Base-by-base conservation (phyloP, 2,888 invertebrate species). In the Mimas tiliae region DNA sequence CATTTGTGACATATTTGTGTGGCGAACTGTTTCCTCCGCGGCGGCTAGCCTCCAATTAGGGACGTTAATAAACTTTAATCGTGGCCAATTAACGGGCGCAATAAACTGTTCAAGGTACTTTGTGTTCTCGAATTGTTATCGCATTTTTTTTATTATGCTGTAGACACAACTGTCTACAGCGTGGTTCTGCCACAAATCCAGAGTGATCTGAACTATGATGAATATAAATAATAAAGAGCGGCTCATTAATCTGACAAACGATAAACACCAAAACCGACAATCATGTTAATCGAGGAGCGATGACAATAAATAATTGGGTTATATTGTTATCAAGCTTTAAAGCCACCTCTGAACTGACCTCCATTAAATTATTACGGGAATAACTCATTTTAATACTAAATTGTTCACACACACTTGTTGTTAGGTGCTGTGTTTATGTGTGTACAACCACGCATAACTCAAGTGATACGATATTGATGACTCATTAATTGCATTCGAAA, bases 41-140 rank as follows among this genome's bases (percentile, higher is more conserved):
- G 75, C 79, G 76, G 70, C 80, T 73, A 74, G 76, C 72, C 51
- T 67, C 76, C 80, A 86, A 87, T 87, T 87, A 79, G 77, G 79
- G 78, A 69, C 81, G 75, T 73, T 84, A 83, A 84, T 84, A 78
- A 80, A 83, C 74, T 81, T 82, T 84, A 84, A 86, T 84, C 72
- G 75, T 66, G 66, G 64, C 63, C 77, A 84, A 86, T 86, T 85
- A 84, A 78, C 69, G 64, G 69, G 64, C 67, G 70, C 75, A 77
- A 77, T 78, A 63, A 63, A 48, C 21, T 58, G 48, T 65, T 3
- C 7, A 14, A 27, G 27, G 19, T 65, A 65, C 65, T 65, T n/a
- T 58, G 4, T 48, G 55, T 58, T 55, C 14, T 58, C 48, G 48
- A 65, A 34, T 16, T 34, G 47, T 48, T 16, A 7, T 58, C 58